These are phyloP conservation scores for Clitarchus hookeri DNA, from an alignment of 2,888 invertebrate genomes.

Conservation along the genomic window DNA sequence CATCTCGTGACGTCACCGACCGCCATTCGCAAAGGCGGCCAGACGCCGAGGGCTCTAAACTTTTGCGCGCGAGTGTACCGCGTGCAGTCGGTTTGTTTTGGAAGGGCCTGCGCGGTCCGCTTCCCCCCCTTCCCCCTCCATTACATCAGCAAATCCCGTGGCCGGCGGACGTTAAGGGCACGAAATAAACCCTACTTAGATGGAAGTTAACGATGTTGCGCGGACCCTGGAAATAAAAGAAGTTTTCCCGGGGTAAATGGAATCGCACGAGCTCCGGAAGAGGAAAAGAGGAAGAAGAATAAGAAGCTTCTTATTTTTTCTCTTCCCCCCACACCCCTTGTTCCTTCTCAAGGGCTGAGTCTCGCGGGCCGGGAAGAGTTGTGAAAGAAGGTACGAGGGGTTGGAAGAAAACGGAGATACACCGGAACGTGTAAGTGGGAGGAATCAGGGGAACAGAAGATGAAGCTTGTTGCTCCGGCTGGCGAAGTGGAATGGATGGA, in stretches of 20 bases:
- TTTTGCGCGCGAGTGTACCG: not conserved
- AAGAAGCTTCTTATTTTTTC: slow-evolving; percentile 41
- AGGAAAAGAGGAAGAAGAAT: not conserved
- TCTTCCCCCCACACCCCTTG: slow-evolving; percentile 30
- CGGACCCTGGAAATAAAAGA: slow-evolving; percentile 41
- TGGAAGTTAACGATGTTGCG: slow-evolving; percentile 43
- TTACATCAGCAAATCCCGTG: slow-evolving; percentile 42
- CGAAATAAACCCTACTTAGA: slow-evolving; percentile 44
- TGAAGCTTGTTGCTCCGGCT: not conserved
- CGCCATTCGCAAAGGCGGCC: no score
- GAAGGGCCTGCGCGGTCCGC: not conserved
- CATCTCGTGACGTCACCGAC: no score
- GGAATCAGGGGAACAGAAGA: slow-evolving; percentile 1
- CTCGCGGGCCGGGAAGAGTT: slow-evolving; percentile 14
- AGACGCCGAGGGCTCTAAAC: no score
- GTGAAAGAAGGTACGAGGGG: not conserved
- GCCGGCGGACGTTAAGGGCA: slow-evolving; percentile 39
- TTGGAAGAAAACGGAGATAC: not conserved
- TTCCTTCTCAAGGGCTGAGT: not conserved
- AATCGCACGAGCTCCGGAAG: slow-evolving; percentile 42
- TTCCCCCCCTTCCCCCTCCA: slow-evolving; percentile 20
- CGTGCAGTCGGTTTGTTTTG: slow-evolving; percentile 15
- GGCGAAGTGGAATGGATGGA: not conserved
- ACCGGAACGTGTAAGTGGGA: slow-evolving; percentile 8
- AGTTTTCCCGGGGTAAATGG: slow-evolving; percentile 41